Evolutionary conservation across 2,888 invertebrate species (phyloP).

Genomic region (Saturnia pavonia): DNA sequence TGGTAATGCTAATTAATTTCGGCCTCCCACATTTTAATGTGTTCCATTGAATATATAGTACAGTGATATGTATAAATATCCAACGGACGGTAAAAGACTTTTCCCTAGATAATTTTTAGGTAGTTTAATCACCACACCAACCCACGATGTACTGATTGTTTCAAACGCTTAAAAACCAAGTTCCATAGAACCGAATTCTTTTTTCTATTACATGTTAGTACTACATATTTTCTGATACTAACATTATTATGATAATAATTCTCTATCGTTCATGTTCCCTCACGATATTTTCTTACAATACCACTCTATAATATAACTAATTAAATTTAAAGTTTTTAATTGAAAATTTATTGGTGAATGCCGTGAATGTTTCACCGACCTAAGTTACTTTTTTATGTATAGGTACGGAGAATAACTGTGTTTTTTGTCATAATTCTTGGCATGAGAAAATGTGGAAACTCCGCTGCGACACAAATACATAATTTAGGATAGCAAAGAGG

Average conservation of each 20-base stretch:
- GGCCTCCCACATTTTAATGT: no score
- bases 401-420: background rate
- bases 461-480: background rate
- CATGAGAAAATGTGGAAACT: slow-evolving; percentile 3
- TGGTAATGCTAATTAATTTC: no score
- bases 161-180: background rate
- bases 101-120: no score
- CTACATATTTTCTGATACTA: no score
- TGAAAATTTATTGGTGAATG: background rate
- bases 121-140: no score
- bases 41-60: no score
- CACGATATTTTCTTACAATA: background rate
- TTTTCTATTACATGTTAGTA: no score
- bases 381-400: background rate
- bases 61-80: no score
- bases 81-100: no score
- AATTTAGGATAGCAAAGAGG: background rate
- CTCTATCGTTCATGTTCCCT: no score
- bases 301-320: background rate
- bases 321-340: background rate
- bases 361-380: background rate
- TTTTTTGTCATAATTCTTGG: background rate
- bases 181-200: background rate
- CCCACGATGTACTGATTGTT: no score
- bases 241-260: no score